Evolutionary conservation across 1,140 invertebrate species (phyloP), one percentile per base, ranked within the genome.

Genomic region (Pogonomyrmex californicus): DNA sequence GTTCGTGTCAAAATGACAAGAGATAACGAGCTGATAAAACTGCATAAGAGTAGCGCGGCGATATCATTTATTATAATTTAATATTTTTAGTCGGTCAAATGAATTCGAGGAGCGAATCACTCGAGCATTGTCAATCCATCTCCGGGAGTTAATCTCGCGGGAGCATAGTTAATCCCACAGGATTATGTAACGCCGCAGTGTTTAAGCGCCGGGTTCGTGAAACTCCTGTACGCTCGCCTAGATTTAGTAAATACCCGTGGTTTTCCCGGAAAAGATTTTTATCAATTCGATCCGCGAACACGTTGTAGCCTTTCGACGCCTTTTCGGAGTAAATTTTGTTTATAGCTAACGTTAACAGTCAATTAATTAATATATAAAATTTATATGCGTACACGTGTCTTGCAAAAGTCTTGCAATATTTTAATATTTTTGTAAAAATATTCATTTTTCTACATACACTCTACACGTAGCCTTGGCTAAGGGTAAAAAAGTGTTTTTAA

Each of bases 101-200:
- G 56, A 33, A 56, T 54, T 73, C 79, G 65, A 30, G 36, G 66
- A 71, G 79, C 44, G 66, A 85, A 6, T 79, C 56, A 76, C 33
- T 73, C 66, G 75, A 58, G 81, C 41, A 88, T 38, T 56, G 79
- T 71, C 88, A 86, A 91, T 91, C 83, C 90, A 83, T 91, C 91
- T 91, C 86, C 71, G 65, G 2, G 83, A 86, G 91, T 90, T 90
- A 91, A 91, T 91, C 90, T 86, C 49, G 17, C 66, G 81, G 44
- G 90, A 89, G 78, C 89, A 88, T 66, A 75, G 88, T 91, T 91
- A 90, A 91, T 91, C 90, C 90, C 30, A 4, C 12, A 0, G 88
- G 91, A 91, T 91, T 91, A 91, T 88, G 86, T 86, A 90, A 90
- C 90, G 86, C 91, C 91, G 83, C 90, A 91, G 88, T 91, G 81